Percentiles rank a stretch among this genome's conserved stretches.
These are phyloP conservation scores for Amphipyra tragopoginis DNA, from an alignment of 2,888 invertebrate genomes.

Conservation along the genomic window DNA sequence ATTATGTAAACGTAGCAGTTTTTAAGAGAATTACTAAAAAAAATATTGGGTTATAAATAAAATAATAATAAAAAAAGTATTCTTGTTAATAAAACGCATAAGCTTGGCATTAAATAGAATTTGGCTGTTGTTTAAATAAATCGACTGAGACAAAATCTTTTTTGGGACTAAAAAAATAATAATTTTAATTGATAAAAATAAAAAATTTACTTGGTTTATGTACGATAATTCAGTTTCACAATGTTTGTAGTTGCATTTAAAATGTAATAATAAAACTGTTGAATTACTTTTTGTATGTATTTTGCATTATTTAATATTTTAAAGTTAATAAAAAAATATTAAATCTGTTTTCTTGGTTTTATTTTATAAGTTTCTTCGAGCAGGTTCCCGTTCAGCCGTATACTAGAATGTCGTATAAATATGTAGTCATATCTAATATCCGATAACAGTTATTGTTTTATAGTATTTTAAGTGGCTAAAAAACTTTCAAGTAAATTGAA, in stretches of 20 bases:
- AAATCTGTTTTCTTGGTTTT: slow-evolving; percentile 27
- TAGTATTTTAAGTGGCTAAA: too few species aligned
- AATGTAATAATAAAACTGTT: slow-evolving; percentile 44
- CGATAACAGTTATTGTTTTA: too few species aligned
- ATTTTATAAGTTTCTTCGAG: not conserved
- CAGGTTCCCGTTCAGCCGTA: too few species aligned
- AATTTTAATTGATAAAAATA: not conserved
- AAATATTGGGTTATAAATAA: not conserved
- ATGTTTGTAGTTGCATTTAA: slow-evolving; percentile 48
- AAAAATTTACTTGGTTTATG: slow-evolving; percentile 38
- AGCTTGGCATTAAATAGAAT: slow-evolving; percentile 26
- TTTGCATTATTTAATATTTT: slow-evolving; percentile 60
- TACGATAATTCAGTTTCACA: slow-evolving; percentile 21
- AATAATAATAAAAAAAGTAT: slow-evolving; percentile 9
- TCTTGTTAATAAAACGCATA: slow-evolving; percentile 33
- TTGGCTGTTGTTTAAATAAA: slow-evolving; percentile 2
- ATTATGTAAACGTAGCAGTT: slow-evolving; percentile 15
- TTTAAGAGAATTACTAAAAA: not conserved
- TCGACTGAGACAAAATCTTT: not conserved
- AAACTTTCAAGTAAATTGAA: too few species aligned
- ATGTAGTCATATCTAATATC: too few species aligned
- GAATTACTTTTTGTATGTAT: slow-evolving; percentile 55
- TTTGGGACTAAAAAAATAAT: not conserved
- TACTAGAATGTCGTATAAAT: too few species aligned
- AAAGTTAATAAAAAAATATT: slow-evolving; percentile 61